Evolutionary conservation across 2,797 vertebrate genomes (phyloP), one percentile per base, ranked within the genome.

Genomic region (Carduelis carduelis): DNA sequence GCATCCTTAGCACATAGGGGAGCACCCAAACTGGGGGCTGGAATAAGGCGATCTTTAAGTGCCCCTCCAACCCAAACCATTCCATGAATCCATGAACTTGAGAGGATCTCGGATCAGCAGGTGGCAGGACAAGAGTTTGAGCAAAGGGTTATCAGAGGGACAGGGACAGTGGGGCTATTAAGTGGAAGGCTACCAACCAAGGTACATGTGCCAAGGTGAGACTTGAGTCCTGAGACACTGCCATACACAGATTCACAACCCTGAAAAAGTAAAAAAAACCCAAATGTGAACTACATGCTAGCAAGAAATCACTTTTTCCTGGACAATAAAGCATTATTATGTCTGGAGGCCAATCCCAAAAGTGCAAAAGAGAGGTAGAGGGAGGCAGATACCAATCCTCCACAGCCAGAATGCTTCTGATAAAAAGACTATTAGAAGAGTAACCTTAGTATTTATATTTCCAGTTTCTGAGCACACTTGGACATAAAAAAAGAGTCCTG

Each of bases 191-290:
- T 97, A 97, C 97, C 43, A 97, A 99, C 99, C 98, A 98, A 96
- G 34, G 98, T 98, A 94, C 99, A 99, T 4, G 98, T 98, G 79
- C 99, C 98, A 32, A 99, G 98, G 92, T 99, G 99, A 97, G 99
- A 98, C 87, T 99, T 99, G 59, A 99, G 98, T 89, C 99, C 99
- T 14, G 99, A 99, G 74, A 99, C 98, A 52, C 99, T 99, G 96
- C 99, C 98, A 94, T 99, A 99, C 60, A 98, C 98, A 83, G 98
- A 98, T 57, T 97, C 97, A 94, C 98, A 98, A 32, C 98, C 98
- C 98, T 98, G 96, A 55, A 97, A 97, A 28, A 28, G 87, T 17
- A 95, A 49, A 83, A 83, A 35, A 60, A 34, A 21, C 9, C 1
- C 19, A 19, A 37, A 23, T 30, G 16, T 97, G 66, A 97, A 75